Evolutionary conservation across 2,113 vertebrate genomes (phyloP), one percentile per base, ranked within the genome.

Genomic region (Conger conger): DNA sequence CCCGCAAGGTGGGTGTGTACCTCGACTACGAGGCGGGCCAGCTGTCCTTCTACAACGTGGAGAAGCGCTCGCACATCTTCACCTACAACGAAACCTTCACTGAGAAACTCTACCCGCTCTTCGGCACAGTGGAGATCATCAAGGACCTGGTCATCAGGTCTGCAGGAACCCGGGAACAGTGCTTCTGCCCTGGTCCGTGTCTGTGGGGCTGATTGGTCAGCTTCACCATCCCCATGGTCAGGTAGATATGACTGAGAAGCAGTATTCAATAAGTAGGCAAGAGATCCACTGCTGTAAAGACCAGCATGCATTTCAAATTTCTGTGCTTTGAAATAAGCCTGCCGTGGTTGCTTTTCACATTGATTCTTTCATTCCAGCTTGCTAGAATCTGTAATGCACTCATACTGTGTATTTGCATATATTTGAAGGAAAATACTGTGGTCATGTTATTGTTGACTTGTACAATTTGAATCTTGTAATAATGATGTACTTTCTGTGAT

Each of bases 31-130:
- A 95, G 85, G 88, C 90, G 45, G 94, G 94, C 78, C 95, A 96
- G 92, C 88, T 96, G 88, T 96, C 95, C 83, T 96, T 95, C 91
- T 96, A 96, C 4, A 91, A 95, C 20, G 92, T 85, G 84, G 92
- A 94, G 86, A 92, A 87, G 86, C 93, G 94, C 54, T 91, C 93
- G 0, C 95, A 96, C 86, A 84, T 96, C 79, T 95, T 92, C 93
- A 96, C 95, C 37, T 96, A 90, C 91, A 93, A 86, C 17, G 91
- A 93, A 77, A 92, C 35, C 73, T 95, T 96, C 92, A 92, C 91
- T 0, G 94, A 94, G 91, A 88, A 91, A 85, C 90, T 96, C n/a
- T 91, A 84, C 89, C 95, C 95, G 0, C 80, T 95, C 78, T 95
- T 95, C 11, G 94, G 95, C 68, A 95, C 94, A 0, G 94, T 94